Conservation (phyloP, 2,888 invertebrate species). For the Seira ritae region DNA sequence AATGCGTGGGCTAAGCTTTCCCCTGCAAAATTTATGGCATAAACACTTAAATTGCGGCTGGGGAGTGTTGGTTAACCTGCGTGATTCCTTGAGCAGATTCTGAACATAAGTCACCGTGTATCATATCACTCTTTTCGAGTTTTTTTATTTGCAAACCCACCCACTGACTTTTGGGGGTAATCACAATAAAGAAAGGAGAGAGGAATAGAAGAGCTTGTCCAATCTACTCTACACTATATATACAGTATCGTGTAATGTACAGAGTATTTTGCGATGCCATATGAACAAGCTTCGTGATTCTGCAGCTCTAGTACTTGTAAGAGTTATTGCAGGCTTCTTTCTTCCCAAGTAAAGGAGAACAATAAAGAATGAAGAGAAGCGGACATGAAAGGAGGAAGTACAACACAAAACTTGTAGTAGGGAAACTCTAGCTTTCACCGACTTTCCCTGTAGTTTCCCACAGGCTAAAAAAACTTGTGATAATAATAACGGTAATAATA, state of each 20-base stretch:
- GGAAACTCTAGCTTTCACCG: neutral
- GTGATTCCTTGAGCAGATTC: conserved; percentile 55
- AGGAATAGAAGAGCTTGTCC: too few relatives aligned
- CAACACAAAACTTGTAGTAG: neutral
- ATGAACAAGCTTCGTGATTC: too few relatives aligned
- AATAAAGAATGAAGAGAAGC: neutral
- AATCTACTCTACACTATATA: too few relatives aligned
- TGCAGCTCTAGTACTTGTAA: too few relatives aligned
- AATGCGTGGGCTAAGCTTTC: too few relatives aligned
- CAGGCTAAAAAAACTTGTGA: conserved; percentile 43
- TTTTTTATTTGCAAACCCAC: too few relatives aligned
- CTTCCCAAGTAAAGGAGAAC: conserved; percentile 1
- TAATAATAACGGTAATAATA: conserved; percentile 54
- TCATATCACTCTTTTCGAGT: conserved; percentile 45
- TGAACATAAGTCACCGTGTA: conserved; percentile 44
- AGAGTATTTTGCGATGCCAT: too few relatives aligned
- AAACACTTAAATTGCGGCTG: conserved; percentile 46
- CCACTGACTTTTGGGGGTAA: conserved; percentile 52
- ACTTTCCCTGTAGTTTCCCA: conserved; percentile 2
- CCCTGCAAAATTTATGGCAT: conserved; percentile 55
- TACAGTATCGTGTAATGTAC: too few relatives aligned
- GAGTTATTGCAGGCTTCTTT: conserved; percentile 13
- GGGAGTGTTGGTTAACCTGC: conserved; percentile 46
- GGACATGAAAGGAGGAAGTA: conserved; percentile 12
- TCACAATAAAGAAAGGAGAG: conserved; percentile 46